Evolutionary conservation across 2,888 invertebrate species (phyloP), one percentile per base, ranked within the genome.

Genomic region (Drosophila birchii): DNA sequence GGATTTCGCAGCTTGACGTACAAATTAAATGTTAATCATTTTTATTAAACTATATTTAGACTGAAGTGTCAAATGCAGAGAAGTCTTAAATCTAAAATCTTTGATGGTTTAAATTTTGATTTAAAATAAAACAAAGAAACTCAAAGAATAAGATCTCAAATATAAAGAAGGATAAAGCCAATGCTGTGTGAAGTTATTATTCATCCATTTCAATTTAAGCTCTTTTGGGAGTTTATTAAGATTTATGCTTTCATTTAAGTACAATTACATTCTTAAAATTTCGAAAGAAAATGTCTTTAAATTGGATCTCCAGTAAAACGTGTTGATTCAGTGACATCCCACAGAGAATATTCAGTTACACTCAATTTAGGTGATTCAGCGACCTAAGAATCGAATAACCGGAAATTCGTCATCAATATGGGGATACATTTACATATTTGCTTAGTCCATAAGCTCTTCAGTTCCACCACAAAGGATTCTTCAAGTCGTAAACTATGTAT

Each of bases 171-270:
- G 26, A 26, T 26, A 26, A 26, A 26, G 26, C 3, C 26, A 26
- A 26, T 26, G 26, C 26, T 26, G 26, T 26, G n/a, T n/a, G n/a
- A n/a, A n/a, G 14, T 32, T 60, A 36, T 44, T 62, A 36, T 51
- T 38, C 8, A 56, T 45, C 57, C 36, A n/a, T 20, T 56, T 57
- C 29, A 56, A 45, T 38, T 57, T 57, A 45, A 32, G 36, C 18
- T 56, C 44, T 20, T 54, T n/a, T 32, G 23, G 43, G 12, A 36
- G 43, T 43, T 49, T 51, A 64, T 34, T 47, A 20, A 47, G 47
- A 67, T 63, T 63, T 67, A 67, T 67, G 62, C 18, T 12, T 45
- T 23, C 39, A 34, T 38, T 39, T 34, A 53, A n/a, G 20, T 9
- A 32, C 32, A 62, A 43, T 51, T 51, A 56, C 18, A 57, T 45